Evolutionary conservation across 2,888 invertebrate genomes (phyloP).

Genomic region (Schrankia costaestrigalis): DNA sequence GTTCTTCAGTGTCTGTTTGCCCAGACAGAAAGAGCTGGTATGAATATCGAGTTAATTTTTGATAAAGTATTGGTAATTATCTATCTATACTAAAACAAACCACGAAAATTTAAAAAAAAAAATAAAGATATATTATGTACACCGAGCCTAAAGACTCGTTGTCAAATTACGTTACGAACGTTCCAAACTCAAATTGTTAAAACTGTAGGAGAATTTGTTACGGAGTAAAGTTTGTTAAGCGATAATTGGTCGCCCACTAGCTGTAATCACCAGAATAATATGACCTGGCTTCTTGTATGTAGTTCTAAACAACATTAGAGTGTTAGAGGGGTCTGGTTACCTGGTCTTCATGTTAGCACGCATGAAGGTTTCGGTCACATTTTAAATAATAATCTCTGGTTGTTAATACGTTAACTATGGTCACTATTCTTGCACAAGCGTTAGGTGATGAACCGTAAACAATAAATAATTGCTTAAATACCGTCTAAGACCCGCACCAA

Average conservation of each 20-base stretch:
- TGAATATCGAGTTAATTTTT: too few relatives aligned
- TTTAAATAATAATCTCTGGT: slow-evolving; percentile 65
- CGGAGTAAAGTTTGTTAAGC: slow-evolving; percentile 71
- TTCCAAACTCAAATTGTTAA: slow-evolving; percentile 74
- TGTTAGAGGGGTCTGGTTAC: slow-evolving; percentile 7
- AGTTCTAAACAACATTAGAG: neutral
- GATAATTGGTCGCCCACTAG: slow-evolving; percentile 71
- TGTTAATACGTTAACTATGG: slow-evolving; percentile 68
- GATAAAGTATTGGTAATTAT: neutral
- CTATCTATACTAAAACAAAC: neutral
- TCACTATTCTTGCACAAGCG: slow-evolving; percentile 56
- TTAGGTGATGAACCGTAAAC: slow-evolving; percentile 64
- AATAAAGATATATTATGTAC: slow-evolving; percentile 25
- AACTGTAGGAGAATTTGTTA: slow-evolving; percentile 77
- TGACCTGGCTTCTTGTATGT: slow-evolving; percentile 29
- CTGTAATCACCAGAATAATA: slow-evolving; percentile 36
- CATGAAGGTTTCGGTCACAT: slow-evolving; percentile 57
- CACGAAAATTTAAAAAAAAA: neutral
- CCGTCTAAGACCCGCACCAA: slow-evolving; percentile 35
- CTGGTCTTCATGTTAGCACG: slow-evolving; percentile 34
- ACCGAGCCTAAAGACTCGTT: slow-evolving; percentile 43
- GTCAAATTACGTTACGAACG: slow-evolving; percentile 67
- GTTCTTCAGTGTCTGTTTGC: too few relatives aligned
- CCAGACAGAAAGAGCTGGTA: too few relatives aligned
- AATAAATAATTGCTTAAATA: slow-evolving; percentile 56